Evolutionary conservation across 1,140 invertebrate genomes (phyloP), one percentile per base, ranked within the genome.

Genomic region (Helicorthomorpha holstii): DNA sequence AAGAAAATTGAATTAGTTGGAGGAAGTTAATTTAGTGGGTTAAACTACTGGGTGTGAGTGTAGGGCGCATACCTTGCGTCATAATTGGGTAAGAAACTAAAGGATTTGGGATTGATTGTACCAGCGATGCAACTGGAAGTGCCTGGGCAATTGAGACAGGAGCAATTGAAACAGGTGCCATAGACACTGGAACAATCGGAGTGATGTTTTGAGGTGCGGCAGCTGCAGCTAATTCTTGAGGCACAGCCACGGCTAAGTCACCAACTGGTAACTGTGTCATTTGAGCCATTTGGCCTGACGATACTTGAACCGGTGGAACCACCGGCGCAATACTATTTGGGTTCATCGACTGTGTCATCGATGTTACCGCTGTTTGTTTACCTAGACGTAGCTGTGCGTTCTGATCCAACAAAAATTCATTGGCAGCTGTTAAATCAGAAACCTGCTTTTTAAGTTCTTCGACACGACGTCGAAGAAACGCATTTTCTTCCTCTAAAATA

Each of bases 361-460:
- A 56, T 7, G 56, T 50, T 14, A 57, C 57, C 50, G 65, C 73
- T 26, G 69, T 64, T 54, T 77, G 76, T 54, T 76, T 78, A 26
- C 75, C 74, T 53, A 83, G 73, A 46, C 83, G 70, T 50, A 85
- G 66, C 46, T 82, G 77, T 10, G 82, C 82, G 65, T 86, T 87
- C 67, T 87, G 83, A 57, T 84, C 81, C 46, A 86, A 61, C 0
- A 87, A 69, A 63, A 85, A 84, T 62, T 85, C 82, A 64, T 85
- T 86, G 1, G 83, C 82, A 3, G 82, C 81, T n/a, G 78, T 79
- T 45, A 85, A 62, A 62, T 83, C 80, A 27, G 73, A 71, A 2
- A 79, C 74, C 64, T 77, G 69, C 46, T 60, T 61, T 63, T 82
- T 82, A 46, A 85, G 63, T 57, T 83, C 81, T 42, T 82, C 79